These are phyloP conservation scores for Steromphala cineraria DNA, from an alignment of 2,888 invertebrate species.

Conservation along the genomic window DNA sequence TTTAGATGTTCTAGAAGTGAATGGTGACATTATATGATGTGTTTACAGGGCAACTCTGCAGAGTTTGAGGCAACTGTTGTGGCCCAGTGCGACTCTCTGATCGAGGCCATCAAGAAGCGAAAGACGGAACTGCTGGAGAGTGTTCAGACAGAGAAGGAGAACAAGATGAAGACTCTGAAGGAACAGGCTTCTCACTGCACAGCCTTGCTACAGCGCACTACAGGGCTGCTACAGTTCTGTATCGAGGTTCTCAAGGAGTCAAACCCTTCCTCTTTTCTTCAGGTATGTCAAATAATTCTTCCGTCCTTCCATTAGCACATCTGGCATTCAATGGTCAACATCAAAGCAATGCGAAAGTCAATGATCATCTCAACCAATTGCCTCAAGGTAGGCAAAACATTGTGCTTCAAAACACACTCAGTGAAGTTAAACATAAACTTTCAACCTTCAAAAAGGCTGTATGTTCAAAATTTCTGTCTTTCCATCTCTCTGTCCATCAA, in stretches of 20 bases:
- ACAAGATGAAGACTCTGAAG: conserved; percentile 83
- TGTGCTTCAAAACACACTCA: no score
- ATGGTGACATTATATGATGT: no score
- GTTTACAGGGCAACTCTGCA: conserved; percentile 83
- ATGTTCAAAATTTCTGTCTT: no score
- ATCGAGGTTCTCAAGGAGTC: conserved; percentile 98
- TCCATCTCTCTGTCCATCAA: no score
- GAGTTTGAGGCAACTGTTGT: conserved; percentile 79
- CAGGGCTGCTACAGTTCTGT: conserved; percentile 96
- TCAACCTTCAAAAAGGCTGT: no score
- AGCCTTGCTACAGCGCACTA: conserved; percentile 92
- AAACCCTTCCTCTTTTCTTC: conserved; percentile 95
- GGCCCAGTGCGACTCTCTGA: conserved; percentile 86
- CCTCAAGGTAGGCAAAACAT: no score
- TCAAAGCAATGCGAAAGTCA: no score
- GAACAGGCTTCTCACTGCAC: conserved; percentile 91
- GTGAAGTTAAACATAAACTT: no score
- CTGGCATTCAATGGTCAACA: no score
- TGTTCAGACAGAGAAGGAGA: conserved; percentile 86
- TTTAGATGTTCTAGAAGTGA: no score
- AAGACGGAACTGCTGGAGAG: conserved; percentile 89
- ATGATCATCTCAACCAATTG: no score
- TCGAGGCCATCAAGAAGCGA: conserved; percentile 89
- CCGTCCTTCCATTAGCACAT: no score
- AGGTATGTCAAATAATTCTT: conserved; percentile 79